Evolutionary conservation across 2,888 invertebrate species (phyloP).

Genomic region (Meteorus colon): DNA sequence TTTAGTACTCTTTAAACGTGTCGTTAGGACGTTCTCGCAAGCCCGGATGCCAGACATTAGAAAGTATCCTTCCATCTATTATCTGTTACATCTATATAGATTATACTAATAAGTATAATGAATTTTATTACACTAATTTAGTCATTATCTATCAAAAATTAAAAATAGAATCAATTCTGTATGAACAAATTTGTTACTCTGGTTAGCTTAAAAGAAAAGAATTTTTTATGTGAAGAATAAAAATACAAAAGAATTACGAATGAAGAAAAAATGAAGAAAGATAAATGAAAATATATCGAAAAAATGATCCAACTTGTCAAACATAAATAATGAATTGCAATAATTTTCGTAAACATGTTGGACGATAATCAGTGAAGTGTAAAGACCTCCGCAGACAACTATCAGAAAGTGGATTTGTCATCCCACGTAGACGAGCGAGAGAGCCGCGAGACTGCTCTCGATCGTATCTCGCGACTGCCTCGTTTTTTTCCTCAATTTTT

Average conservation of each 20-base stretch:
- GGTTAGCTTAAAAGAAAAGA: too few relatives aligned
- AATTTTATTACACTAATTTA: too few relatives aligned
- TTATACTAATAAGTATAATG: neutral
- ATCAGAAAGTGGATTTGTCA: constrained; percentile 62
- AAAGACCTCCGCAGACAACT: constrained; percentile 45
- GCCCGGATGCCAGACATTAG: constrained; percentile 51
- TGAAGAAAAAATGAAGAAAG: neutral
- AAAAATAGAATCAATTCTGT: too few relatives aligned
- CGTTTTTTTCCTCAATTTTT: constrained; percentile 8
- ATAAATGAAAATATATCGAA: constrained; percentile 33
- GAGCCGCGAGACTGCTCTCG: neutral
- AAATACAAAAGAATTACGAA: neutral
- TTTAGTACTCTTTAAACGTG: constrained; percentile 36
- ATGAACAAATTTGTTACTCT: too few relatives aligned
- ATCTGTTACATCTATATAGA: neutral
- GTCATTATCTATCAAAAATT: too few relatives aligned
- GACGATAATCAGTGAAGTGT: constrained; percentile 30
- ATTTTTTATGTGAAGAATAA: neutral
- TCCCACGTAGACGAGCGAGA: constrained; percentile 56
- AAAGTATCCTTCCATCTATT: constrained; percentile 50
- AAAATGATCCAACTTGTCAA: too few relatives aligned
- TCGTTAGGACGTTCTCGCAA: constrained; percentile 42
- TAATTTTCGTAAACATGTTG: constrained; percentile 22
- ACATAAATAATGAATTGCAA: too few relatives aligned
- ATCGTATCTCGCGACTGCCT: neutral